phyloP scores from a whole-genome alignment of 2,113 vertebrate species.

The Phyllopteryx taeniolatus region DNA sequence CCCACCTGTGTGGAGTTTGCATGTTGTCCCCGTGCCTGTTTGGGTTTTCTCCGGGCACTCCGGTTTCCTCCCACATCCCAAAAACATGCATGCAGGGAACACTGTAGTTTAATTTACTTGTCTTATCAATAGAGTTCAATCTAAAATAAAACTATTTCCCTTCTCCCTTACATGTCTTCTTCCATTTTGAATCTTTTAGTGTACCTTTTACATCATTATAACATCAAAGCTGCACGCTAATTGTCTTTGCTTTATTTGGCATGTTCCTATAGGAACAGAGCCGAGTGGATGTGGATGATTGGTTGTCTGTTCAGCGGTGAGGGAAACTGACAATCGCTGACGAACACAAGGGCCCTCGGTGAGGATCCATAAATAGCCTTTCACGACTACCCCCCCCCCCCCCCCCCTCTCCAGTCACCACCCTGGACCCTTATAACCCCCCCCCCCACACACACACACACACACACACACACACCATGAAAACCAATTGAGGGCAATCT shows the following conservation, averaged over 20 bases:
- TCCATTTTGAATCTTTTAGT: background rate
- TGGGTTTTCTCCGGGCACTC: no score
- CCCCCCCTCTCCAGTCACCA: constrained; percentile 28
- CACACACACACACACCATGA: constrained; percentile 13
- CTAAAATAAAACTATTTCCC: no score
- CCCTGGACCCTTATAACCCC: constrained; percentile 18
- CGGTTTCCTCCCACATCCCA: no score
- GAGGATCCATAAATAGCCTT: constrained; percentile 61
- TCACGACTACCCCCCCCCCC: constrained; percentile 31
- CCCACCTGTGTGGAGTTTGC: no score
- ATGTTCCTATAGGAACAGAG: constrained; percentile 21
- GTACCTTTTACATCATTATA: constrained; percentile 21
- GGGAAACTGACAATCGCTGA: constrained; percentile 50
- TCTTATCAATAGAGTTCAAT: no score
- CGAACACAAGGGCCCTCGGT: constrained; percentile 46
- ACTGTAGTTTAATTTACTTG: no score
- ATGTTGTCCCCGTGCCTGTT: no score
- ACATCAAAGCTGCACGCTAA: constrained; percentile 23
- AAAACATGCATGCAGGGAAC: no score
- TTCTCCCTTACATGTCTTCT: no score
- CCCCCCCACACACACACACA: constrained; percentile 14
- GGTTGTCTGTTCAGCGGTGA: constrained; percentile 43
- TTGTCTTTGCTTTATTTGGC: constrained; percentile 34
- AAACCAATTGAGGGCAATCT: constrained; percentile 43
- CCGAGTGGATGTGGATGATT: constrained; percentile 51